Evolutionary conservation across 2,888 invertebrate genomes (phyloP), one percentile per base, ranked within the genome.

Genomic region (Lobophora halterata): DNA sequence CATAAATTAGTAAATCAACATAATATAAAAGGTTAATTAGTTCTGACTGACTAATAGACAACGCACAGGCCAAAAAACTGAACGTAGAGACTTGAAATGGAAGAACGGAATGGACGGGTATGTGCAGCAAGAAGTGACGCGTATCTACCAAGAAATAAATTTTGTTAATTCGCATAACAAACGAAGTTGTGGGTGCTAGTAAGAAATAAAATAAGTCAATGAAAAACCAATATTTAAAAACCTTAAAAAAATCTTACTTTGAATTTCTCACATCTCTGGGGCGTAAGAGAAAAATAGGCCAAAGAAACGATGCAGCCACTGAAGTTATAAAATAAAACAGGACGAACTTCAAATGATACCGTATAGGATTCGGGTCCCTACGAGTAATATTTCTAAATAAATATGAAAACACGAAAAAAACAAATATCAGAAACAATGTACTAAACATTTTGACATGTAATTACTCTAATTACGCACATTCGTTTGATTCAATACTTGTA

Each of bases 231-330:
- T n/a, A n/a, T n/a, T n/a, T n/a, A n/a, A n/a, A n/a, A n/a, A n/a
- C n/a, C n/a, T n/a, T n/a, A n/a, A n/a, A 37, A 20, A 6, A 23
- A 18, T 33, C 45, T 39, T 37, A 39, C 35, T 21, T 35, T 5
- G 10, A 32, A 20, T 45, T 45, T 5, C 32, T 40, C 20, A 68
- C 62, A 31, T 55, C 44, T 44, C 34, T 39, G 7, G 57, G 52
- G 3, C 43, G 34, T 4, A 57, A 18, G 20, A 58, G 29, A 24
- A 54, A 57, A 27, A 48, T 28, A 5, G 55, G 55, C 53, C 55
- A 53, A 24, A 55, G 12, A 5, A 57, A 29, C 5, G 41, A 35
- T 7, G 55, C 50, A 5, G 46, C 9, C n/a, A 39, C 12, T 3
- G 36, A 45, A 12, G 34, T 18, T 8, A 36, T 13, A 3, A 36